Percentiles rank a stretch among this genome's conserved stretches.
Conservation (phyloP, 2,888 invertebrate genomes). For the Poecilus cupreus region DNA sequence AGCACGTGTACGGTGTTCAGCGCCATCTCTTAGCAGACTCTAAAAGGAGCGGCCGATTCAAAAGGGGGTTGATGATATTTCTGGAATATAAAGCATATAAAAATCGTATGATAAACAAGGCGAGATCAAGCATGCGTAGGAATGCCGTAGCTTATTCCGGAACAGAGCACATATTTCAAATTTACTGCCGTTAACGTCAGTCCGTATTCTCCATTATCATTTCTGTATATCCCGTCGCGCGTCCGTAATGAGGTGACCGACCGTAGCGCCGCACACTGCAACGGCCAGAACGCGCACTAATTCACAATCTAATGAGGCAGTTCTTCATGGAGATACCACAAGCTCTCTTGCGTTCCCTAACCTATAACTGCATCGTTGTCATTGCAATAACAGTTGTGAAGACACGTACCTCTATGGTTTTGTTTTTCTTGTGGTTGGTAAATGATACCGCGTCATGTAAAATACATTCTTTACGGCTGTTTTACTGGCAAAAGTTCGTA, state of each 20-base stretch:
- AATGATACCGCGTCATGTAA: conserved; percentile 18
- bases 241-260: conserved; percentile 28
- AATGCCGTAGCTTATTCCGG: neutral
- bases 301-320: conserved; percentile 50
- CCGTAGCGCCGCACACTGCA: conserved; percentile 15
- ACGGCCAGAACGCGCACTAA: conserved; percentile 42
- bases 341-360: neutral
- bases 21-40: too few species aligned
- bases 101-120: conserved; percentile 4
- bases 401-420: neutral
- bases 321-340: conserved; percentile 43
- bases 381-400: conserved; percentile 21
- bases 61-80: neutral
- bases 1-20: too few species aligned
- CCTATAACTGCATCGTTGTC: conserved; percentile 5
- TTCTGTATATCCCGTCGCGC: conserved; percentile 23
- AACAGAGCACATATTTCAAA: conserved; percentile 27
- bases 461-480: conserved; percentile 46
- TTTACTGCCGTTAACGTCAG: conserved; percentile 28
- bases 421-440: conserved; percentile 1
- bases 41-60: too few species aligned
- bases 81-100: neutral
- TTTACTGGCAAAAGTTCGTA: conserved; percentile 47
- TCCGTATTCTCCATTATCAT: conserved; percentile 31
- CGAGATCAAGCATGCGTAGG: conserved; percentile 28